A percentile compares a stretch with the other conserved stretches of the same genome.
phyloP scores from a whole-genome alignment of 2,888 invertebrate genomes.

The Rhopalosiphum nymphaeae region DNA sequence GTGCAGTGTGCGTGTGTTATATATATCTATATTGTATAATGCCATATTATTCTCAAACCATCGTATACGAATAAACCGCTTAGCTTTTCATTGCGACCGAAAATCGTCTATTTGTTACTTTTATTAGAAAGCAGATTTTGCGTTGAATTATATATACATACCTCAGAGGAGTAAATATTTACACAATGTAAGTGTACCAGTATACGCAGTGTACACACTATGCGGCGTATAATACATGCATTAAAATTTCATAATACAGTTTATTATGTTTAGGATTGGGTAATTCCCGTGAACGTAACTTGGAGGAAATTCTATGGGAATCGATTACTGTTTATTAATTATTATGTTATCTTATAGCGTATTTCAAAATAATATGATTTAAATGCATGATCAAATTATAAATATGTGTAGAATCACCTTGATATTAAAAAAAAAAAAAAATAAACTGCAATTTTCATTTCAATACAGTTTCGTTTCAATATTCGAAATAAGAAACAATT shows the following conservation, averaged over 20 bases:
- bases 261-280: not conserved
- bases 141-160: not conserved
- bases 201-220: not conserved
- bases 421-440: not conserved
- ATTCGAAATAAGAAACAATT: not conserved
- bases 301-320: not conserved
- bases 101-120: slow-evolving; percentile 19
- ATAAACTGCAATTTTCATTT: not conserved
- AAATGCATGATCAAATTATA: not conserved
- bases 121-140: not conserved
- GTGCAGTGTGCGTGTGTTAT: not conserved
- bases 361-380: not conserved
- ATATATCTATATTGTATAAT: not conserved
- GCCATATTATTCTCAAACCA: not conserved
- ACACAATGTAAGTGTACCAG: not conserved
- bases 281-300: not conserved
- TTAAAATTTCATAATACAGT: not conserved
- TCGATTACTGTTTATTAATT: not conserved
- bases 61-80: not conserved
- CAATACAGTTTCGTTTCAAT: not conserved
- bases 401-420: not conserved
- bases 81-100: not conserved
- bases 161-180: not conserved
- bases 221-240: not conserved
- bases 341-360: not conserved